Conservation (phyloP, 2,113 vertebrate species). For the Oryzias curvinotus region DNA sequence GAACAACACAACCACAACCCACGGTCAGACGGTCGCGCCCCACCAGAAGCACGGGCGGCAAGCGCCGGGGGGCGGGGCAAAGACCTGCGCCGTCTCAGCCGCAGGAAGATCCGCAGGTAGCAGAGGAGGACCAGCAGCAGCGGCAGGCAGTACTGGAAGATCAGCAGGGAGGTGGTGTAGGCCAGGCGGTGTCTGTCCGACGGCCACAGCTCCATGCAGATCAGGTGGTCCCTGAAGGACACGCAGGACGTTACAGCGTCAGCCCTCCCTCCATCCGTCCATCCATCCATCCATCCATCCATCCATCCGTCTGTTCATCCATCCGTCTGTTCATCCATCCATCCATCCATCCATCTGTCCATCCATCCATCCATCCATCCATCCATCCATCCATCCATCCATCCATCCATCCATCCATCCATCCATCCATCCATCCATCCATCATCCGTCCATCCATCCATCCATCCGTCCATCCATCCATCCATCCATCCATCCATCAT, state of each 20-base stretch:
- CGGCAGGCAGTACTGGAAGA: slow-evolving; percentile 80
- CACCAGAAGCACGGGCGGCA: not conserved
- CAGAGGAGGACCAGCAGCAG: slow-evolving; percentile 75
- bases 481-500: not conserved
- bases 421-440: not conserved
- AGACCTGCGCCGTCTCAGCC: slow-evolving; percentile 71
- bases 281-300: not conserved
- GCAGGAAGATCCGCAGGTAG: slow-evolving; percentile 79
- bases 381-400: not conserved
- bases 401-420: not conserved
- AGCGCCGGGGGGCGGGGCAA: not conserved
- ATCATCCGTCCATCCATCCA: too few relatives aligned
- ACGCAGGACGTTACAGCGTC: too few relatives aligned
- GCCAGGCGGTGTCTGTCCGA: slow-evolving; percentile 74
- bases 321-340: not conserved
- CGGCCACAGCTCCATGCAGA: slow-evolving; percentile 78
- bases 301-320: not conserved
- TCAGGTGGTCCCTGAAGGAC: slow-evolving; percentile 64
- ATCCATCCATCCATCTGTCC: not conserved
- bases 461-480: not conserved
- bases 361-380: not conserved
- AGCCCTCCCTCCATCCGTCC: not conserved
- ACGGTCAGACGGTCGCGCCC: slow-evolving; percentile 14
- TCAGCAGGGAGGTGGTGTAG: slow-evolving; percentile 77
- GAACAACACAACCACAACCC: slow-evolving; percentile 29